Base-by-base conservation (phyloP, 2,888 invertebrate species). In the Chymomyza fuscimana region DNA sequence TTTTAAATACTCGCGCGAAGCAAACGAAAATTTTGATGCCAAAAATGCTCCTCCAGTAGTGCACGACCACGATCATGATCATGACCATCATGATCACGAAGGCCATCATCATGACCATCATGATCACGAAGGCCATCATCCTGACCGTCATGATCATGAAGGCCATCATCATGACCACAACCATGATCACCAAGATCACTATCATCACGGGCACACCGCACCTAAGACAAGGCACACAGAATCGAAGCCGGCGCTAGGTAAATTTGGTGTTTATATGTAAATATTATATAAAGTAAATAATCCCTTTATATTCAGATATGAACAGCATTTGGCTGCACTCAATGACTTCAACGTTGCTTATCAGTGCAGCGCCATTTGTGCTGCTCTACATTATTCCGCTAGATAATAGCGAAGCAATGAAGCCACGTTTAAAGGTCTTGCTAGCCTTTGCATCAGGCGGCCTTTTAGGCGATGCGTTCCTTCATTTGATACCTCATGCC, bases 401-500 rank as follows among this genome's bases (percentile, higher is more conserved):
- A 67, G 97, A 98, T 88, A 96, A 96, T 76, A 95, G 95, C 36
- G 94, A 95, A 67, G 95, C 96, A 86, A 96, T 97, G 91, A 95
- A 97, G 91, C 96, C 97, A 1, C 92, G 97, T 52, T 93, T 99
- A 7, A 99, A 99, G 92, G 94, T 99, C 72, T 93, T 98, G 62
- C 92, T 98, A 60, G 97, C 97, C 16, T 98, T 98, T 92, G 98
- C 98, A 0, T 97, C 98, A 1, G 98, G 98, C 58, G 98, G 99
- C 60, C 93, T 99, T 15, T 93, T 99, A 0, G 99, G 99, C 7
- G 99, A 99, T 93, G 99, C 99, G 0, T 99, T 99, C 92, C 93
- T 99, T 6, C 99, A 99, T 93, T 93, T 99, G 76, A 99, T 99
- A 89, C 99, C 99, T 1, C 99, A 99, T 92, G 98, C 99, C 61